Evolutionary conservation across 2,797 vertebrate genomes (phyloP).

Genomic region (Hydrocynus forskahlii): DNA sequence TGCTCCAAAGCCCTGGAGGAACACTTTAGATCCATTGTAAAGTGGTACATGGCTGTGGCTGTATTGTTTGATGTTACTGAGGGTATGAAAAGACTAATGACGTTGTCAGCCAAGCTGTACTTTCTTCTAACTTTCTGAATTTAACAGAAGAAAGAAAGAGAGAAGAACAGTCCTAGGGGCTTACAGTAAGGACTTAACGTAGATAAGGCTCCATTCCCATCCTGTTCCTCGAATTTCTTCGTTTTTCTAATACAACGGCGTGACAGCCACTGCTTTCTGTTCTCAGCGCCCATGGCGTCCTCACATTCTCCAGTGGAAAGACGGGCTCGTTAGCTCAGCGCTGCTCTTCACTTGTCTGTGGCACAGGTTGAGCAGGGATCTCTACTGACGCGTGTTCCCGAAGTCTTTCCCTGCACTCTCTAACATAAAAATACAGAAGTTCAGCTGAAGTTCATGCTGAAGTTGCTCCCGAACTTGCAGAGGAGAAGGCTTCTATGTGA

Average conservation of each 20-base stretch:
- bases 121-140: neutral
- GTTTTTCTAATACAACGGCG: neutral
- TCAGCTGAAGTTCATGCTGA: slow-evolving; percentile 31
- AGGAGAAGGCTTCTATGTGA: neutral
- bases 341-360: neutral
- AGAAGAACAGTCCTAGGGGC: slow-evolving; percentile 28
- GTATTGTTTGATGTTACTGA: neutral
- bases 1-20: neutral
- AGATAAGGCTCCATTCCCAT: neutral
- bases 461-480: slow-evolving; percentile 23
- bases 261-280: slow-evolving; percentile 21
- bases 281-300: neutral
- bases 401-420: slow-evolving; percentile 4
- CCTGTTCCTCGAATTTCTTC: slow-evolving; percentile 5
- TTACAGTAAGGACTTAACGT: neutral
- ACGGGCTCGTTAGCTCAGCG: slow-evolving; percentile 27
- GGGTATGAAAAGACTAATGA: neutral
- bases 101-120: neutral
- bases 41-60: neutral
- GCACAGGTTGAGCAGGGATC: neutral
- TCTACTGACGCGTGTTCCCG: slow-evolving; percentile 17
- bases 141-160: neutral
- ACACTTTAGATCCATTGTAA: neutral
- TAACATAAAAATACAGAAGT: slow-evolving; percentile 10
- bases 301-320: neutral